Conservation (phyloP, 2,888 invertebrate genomes). For the Gortyna flavago region DNA sequence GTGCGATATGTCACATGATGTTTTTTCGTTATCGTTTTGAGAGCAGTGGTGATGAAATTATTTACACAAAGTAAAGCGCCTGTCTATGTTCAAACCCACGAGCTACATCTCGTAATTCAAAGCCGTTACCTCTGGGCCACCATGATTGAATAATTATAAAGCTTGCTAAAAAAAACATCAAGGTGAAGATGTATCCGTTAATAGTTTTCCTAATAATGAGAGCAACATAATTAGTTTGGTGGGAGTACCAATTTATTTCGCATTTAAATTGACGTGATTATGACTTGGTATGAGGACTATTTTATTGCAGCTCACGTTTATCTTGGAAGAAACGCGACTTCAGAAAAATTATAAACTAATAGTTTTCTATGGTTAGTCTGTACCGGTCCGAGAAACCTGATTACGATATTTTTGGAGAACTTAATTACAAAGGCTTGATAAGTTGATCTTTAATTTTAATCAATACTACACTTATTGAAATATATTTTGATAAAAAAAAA, state of each 20-base stretch:
- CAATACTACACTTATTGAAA: too few relatives aligned
- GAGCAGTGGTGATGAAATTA: not conserved
- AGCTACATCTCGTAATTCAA: not conserved
- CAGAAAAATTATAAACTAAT: not conserved
- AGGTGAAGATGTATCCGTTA: not conserved
- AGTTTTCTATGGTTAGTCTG: not conserved
- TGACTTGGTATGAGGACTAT: not conserved
- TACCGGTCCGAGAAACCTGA: too few relatives aligned
- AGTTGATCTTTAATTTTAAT: too few relatives aligned
- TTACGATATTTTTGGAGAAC: slow-evolving; percentile 7
- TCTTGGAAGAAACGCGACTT: not conserved
- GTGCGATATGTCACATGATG: not conserved
- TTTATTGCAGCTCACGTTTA: not conserved
- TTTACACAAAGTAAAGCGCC: not conserved
- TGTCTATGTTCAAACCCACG: not conserved
- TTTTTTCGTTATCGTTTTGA: not conserved
- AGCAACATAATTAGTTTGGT: not conserved
- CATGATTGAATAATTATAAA: not conserved
- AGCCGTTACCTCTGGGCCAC: not conserved
- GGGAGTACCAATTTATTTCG: slow-evolving; percentile 31
- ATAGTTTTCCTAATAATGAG: slow-evolving; percentile 15
- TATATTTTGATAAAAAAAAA: not conserved
- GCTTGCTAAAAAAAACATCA: not conserved
- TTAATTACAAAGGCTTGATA: too few relatives aligned
- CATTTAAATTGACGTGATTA: slow-evolving; percentile 33